Evolutionary conservation across 2,113 vertebrate species (phyloP), one percentile per base, ranked within the genome.

Genomic region (Procavia capensis): DNA sequence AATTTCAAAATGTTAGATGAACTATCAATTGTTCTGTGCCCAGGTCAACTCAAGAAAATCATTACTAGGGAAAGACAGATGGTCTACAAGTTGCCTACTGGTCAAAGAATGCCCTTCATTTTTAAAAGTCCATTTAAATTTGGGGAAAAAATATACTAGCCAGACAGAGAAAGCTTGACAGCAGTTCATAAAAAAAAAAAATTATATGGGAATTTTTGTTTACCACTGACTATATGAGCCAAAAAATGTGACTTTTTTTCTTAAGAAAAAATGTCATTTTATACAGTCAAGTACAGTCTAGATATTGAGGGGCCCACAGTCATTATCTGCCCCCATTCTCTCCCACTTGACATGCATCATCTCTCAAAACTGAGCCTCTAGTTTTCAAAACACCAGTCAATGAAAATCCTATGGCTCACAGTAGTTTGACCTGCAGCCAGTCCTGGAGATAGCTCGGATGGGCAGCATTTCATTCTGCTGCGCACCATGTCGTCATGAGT

Each of bases 81-180:
- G 24, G 3, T 59, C 66, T 91, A 57, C 57, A 93, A 59, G 41
- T 24, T 75, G 36, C 1, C 25, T 63, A 25, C 17, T 82, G 41
- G 27, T 25, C 45, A 75, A 79, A 94, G 89, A 10, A 4, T n/a
- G 25, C 7, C 17, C 95, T 85, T 91, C 59, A 90, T 74, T 90
- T 61, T 5, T 5, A 43, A 59, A 25, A 57, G 20, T 57, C 64
- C 19, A 27, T 70, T 61, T 74, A 78, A 25, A 6, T 36, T 79
- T 25, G 19, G 27, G 59, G 85, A 92, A 95, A 85, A 93, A 91
- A 86, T 59, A 83, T 5, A 45, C 1, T 83, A 29, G 45, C 59
- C 39, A 89, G 54, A 61, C 25, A 6, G 16, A 81, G 39, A n/a
- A 93, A 1, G 6, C 27, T 72, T 72, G 34, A 80, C 13, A 90